Evolutionary conservation across 1,140 invertebrate species (phyloP).

Genomic region (Drosophila parvula): DNA sequence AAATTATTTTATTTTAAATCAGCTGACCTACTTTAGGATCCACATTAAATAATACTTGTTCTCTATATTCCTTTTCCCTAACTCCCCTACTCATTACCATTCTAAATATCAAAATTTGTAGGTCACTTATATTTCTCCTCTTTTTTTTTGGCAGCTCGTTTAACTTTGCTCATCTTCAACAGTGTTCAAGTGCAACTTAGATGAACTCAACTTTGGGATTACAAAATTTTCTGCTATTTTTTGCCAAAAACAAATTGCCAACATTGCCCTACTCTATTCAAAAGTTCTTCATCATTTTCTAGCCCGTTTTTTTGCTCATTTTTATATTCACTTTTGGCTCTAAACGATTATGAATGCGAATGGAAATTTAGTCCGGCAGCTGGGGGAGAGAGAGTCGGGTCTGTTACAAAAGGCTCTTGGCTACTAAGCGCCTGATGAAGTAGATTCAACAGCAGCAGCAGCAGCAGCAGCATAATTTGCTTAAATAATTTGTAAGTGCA

Average conservation of each 20-base stretch:
- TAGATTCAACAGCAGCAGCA: constrained; percentile 21
- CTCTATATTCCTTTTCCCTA: too few relatives aligned
- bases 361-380: constrained; percentile 22
- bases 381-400: background rate
- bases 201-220: constrained; percentile 50
- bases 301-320: constrained; percentile 13
- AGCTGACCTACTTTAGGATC: background rate
- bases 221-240: constrained; percentile 4
- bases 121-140: background rate
- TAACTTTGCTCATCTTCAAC: constrained; percentile 40
- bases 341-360: constrained; percentile 61
- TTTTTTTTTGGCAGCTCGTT: constrained; percentile 18
- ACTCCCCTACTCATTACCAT: background rate
- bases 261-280: constrained; percentile 7
- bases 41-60: background rate
- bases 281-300: constrained; percentile 43
- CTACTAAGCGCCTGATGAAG: constrained; percentile 60
- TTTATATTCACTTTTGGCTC: constrained; percentile 45
- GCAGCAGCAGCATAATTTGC: constrained; percentile 50
- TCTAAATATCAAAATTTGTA: constrained; percentile 1
- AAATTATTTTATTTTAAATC: background rate
- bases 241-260: constrained; percentile 35
- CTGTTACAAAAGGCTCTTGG: constrained; percentile 43
- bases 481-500: constrained; percentile 67
- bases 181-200: constrained; percentile 47